Evolutionary conservation across 2,888 invertebrate species (phyloP).

Genomic region (Drosophila antonietae): DNA sequence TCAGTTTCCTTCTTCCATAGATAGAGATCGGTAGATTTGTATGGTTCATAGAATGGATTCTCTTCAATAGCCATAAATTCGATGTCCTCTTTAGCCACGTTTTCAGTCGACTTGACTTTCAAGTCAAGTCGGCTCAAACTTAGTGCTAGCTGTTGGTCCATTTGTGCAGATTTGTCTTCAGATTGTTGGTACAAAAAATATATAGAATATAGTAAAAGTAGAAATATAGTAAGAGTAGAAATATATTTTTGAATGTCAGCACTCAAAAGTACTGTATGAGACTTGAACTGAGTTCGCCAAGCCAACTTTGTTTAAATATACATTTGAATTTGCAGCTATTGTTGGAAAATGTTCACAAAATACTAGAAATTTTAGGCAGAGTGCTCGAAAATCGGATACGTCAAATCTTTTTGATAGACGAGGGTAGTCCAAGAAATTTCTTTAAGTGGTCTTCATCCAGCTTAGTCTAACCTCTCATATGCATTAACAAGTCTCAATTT

Average conservation of each 20-base stretch:
- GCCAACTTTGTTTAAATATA: not conserved
- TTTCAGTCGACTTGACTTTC: not conserved
- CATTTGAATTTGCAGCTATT: not conserved
- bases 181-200: not conserved
- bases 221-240: too few species aligned
- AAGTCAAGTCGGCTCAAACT: not conserved
- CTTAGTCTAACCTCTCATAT: not conserved
- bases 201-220: not conserved
- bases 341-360: not conserved
- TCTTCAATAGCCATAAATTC: not conserved
- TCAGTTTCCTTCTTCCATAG: conserved; percentile 17
- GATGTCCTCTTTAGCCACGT: too few species aligned
- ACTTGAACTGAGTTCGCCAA: not conserved
- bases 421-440: not conserved
- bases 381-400: not conserved
- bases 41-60: conserved; percentile 34
- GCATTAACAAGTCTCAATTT: not conserved
- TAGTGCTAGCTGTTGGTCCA: conserved; percentile 5
- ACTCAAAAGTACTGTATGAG: not conserved
- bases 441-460: not conserved
- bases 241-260: not conserved
- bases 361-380: too few species aligned
- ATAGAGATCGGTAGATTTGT: conserved; percentile 12
- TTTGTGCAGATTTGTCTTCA: not conserved
- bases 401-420: not conserved